Conservation (phyloP, 2,113 vertebrate species). For the pig (Sus scrofa) region T2T-Sscrofa CM000830.6:20886001-20886500, state of each 20-base stretch:
- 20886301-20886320: slow-evolving; percentile 46
- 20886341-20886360: slow-evolving; percentile 19
- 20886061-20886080: neutral
- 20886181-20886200: slow-evolving; percentile 21
- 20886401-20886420: neutral
- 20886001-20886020: neutral
- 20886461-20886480: slow-evolving; percentile 50
- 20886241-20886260: neutral
- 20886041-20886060: slow-evolving; percentile 26
- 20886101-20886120: neutral
- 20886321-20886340: slow-evolving; percentile 40
- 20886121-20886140: neutral
- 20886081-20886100: slow-evolving; percentile 3
- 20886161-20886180: neutral
- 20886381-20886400: neutral
- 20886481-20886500: slow-evolving; percentile 45
- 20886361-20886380: neutral
- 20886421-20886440: slow-evolving; percentile 38
- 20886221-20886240: slow-evolving; percentile 17
- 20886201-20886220: neutral
- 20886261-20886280: neutral
- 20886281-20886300: slow-evolving; percentile 27
- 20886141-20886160: slow-evolving; percentile 37
- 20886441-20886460: slow-evolving; percentile 35
- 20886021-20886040: slow-evolving; percentile 9